These are phyloP conservation scores for Lonchura striata DNA, from an alignment of 2,113 vertebrate species.

Conservation along the genomic window DNA sequence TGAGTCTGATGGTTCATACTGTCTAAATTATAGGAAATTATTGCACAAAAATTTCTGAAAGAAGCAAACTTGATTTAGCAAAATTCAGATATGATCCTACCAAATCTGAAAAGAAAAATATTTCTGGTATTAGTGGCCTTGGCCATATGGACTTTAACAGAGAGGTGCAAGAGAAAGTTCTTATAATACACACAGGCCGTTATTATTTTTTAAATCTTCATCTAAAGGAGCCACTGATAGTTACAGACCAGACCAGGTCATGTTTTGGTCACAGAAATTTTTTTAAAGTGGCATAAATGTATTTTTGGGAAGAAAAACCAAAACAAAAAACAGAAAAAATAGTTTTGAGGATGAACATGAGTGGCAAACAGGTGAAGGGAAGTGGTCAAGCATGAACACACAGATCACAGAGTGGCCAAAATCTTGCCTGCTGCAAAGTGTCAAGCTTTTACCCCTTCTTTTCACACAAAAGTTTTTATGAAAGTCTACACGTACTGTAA, in stretches of 20 bases:
- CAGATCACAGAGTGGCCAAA: neutral
- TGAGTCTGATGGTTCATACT: neutral
- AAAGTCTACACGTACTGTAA: neutral
- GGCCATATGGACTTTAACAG: neutral
- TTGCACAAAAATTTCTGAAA: neutral
- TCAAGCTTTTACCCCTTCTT: neutral
- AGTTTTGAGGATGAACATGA: neutral
- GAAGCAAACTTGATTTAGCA: neutral
- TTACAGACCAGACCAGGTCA: neutral
- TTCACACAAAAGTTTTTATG: neutral
- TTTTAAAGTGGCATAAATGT: neutral
- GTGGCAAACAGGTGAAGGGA: neutral
- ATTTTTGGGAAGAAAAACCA: accelerated
- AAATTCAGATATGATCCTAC: neutral
- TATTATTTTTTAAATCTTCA: neutral
- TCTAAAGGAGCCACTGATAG: neutral
- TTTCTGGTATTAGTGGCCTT: neutral
- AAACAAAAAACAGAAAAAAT: neutral
- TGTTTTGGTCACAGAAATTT: neutral
- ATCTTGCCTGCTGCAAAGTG: neutral
- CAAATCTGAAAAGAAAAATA: neutral
- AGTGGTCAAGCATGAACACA: neutral
- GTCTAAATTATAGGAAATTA: neutral
- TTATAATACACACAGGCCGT: accelerated
- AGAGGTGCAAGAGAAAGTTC: neutral